Conservation (phyloP, 2,888 invertebrate species). For the Eledone cirrhosa region DNA sequence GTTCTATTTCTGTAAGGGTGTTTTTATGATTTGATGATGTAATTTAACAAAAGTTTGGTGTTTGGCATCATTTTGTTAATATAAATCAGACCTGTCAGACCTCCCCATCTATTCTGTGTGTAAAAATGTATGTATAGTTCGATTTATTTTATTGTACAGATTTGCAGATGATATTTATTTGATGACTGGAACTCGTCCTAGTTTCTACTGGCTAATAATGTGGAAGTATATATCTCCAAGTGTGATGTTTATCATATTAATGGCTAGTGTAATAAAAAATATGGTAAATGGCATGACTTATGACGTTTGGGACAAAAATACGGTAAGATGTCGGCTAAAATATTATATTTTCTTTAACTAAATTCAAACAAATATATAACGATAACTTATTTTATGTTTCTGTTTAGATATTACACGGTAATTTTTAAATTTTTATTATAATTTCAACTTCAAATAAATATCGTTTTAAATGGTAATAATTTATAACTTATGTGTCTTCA, state of each 20-base stretch:
- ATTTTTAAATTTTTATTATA: no score
- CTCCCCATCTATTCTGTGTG: not conserved
- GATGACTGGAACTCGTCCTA: constrained; percentile 44
- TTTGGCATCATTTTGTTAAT: no score
- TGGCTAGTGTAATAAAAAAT: constrained; percentile 41
- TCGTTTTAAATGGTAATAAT: no score
- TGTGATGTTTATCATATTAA: constrained; percentile 40
- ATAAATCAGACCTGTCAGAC: no score
- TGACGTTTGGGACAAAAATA: constrained; percentile 38
- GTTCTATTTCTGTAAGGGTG: no score
- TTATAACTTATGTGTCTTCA: no score
- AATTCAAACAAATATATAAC: not conserved
- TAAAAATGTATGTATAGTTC: not conserved
- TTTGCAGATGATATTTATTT: constrained; percentile 44
- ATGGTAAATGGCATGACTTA: constrained; percentile 36
- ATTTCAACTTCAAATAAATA: no score
- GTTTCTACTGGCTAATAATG: constrained; percentile 42
- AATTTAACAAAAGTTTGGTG: no score
- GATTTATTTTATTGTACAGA: constrained; percentile 28
- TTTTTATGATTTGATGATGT: no score
- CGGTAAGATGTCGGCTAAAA: constrained; percentile 32
- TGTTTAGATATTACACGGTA: not conserved
- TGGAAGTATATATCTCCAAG: constrained; percentile 44
- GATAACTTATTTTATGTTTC: not conserved
- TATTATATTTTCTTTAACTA: not conserved